Evolutionary conservation across 1,140 invertebrate genomes (phyloP), one percentile per base, ranked within the genome.

Genomic region (Meteorus sp.): DNA sequence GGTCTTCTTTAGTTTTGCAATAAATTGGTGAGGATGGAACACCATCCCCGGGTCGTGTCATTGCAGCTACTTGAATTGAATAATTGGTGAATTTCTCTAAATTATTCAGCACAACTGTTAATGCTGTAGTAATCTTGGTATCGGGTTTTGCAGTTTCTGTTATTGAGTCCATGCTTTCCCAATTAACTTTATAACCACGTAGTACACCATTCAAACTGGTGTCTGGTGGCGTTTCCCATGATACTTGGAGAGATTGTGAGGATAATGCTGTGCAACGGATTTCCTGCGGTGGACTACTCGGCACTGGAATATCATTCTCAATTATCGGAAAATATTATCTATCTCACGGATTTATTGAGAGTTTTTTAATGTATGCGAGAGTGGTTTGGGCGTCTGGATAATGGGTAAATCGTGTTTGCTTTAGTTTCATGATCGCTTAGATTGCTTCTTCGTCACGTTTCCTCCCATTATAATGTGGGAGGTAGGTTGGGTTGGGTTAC

Each of bases 31-130:
- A 81, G 48, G 92, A 93, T 54, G 88, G 82, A 11, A 91, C 87
- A 3, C 95, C 95, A 76, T 95, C 92, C 1, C 95, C 95, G 43
- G 91, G 90, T 43, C 88, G 84, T 1, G 94, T 97, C 76, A 86
- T 94, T 4, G 93, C 94, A 62, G 92, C 82, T 8, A 55, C 61
- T 57, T 77, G 76, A 0, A 97, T 88, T 43, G 91, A 95, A 76
- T 97, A 98, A 81, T 97, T 97, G n/a, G 93, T 94, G 75, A 88
- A 94, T 65, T 93, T 91, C 60, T 86, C 83, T 1, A 92, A 76
- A 3, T 85, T 85, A 2, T 83, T 85, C 20, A 91, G 75, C 0
- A 88, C 85, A 6, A 88, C 85, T 9, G 85, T 85, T 15, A 88
- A 65, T 0, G 85, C 85, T 8, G 84, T 83, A 45, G 89, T 90